Base-by-base conservation (phyloP, 1,140 invertebrate genomes). In the Pteromalus puparum region DNA sequence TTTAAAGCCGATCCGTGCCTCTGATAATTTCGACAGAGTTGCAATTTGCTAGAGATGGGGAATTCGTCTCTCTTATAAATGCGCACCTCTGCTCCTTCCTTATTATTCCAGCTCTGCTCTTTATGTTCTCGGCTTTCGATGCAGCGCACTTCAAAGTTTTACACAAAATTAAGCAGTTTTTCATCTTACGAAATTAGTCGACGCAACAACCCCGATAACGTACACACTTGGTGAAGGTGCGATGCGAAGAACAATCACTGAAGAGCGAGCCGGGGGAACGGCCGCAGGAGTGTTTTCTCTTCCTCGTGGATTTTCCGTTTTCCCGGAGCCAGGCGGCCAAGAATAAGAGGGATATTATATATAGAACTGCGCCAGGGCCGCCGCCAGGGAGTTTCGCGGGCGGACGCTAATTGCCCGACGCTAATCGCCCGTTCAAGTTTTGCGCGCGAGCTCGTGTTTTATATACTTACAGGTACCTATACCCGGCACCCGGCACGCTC, bases 21-120 rank as follows among this genome's bases (percentile, higher is more conserved):
- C 86, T 89, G 90, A 90, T 90, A 89, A 90, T 90, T 89, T 89
- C 87, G 88, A 89, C 90, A 89, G 89, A 90, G 88, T 90, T 89
- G 89, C 90, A 90, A 90, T 90, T 90, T 90, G 90, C 89, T 89
- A 88, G 88, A 87, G 87, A 85, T 85, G 82, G 84, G 65, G 82
- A 78, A 83, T 86, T 87, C 88, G 81, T 78, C 83, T 85, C 75
- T 80, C 82, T 38, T 38, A 38, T 38, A 38, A 38, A 38, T 38
- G 38, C 7, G 0, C 78, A 73, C 74, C 74, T 42, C 46, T n/a
- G 81, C 84, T 79, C 61, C 87, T 79, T 80, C 26, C 67, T 75
- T 83, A 80, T 86, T 81, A 80, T 84, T 77, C 77, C 30, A 21
- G 10, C 4, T 38, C n/a, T 46, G 24, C 24, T 10, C 46, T 68